Percentiles rank a stretch among this genome's conserved stretches.
Evolutionary conservation across 2,113 vertebrate species (phyloP).

Genomic region (Semnornis frantzii): DNA sequence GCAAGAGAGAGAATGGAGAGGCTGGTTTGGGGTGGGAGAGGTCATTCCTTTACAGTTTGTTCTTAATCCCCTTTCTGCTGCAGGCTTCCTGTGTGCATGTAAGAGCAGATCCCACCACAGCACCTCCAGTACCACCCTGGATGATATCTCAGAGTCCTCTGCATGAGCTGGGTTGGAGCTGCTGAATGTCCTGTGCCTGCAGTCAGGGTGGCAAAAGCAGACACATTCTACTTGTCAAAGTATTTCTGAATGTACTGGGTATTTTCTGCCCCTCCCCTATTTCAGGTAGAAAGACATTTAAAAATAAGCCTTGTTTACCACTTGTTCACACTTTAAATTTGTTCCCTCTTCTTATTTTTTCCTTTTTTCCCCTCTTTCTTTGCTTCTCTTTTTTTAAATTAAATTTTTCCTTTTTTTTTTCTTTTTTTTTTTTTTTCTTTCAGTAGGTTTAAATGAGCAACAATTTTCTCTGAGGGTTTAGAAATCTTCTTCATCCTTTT

Average conservation of each 20-base stretch:
- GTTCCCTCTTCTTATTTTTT: neutral
- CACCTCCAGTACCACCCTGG: neutral
- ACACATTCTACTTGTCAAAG: neutral
- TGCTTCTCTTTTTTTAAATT: too few relatives aligned
- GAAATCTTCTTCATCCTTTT: neutral
- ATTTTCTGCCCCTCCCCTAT: rapidly evolving
- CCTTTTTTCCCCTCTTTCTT: too few relatives aligned
- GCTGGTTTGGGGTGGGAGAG: neutral
- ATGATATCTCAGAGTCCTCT: neutral
- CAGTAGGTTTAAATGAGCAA: neutral
- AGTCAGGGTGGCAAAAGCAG: neutral
- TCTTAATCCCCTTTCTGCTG: conserved; percentile 36
- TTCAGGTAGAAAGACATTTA: neutral
- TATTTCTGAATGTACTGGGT: neutral
- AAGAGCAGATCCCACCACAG: neutral
- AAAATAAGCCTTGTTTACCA: neutral
- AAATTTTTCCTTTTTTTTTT: too few relatives aligned
- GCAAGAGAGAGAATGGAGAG: neutral
- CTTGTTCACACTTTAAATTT: neutral
- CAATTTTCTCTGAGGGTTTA: conserved; percentile 3
- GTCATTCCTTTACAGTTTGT: neutral
- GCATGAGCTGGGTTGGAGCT: neutral
- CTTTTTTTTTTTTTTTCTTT: neutral
- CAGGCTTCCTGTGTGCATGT: conserved; percentile 30
- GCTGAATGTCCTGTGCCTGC: neutral